Base-by-base conservation (phyloP, 2,888 invertebrate genomes). In the Acrocyrtus sp. region DNA sequence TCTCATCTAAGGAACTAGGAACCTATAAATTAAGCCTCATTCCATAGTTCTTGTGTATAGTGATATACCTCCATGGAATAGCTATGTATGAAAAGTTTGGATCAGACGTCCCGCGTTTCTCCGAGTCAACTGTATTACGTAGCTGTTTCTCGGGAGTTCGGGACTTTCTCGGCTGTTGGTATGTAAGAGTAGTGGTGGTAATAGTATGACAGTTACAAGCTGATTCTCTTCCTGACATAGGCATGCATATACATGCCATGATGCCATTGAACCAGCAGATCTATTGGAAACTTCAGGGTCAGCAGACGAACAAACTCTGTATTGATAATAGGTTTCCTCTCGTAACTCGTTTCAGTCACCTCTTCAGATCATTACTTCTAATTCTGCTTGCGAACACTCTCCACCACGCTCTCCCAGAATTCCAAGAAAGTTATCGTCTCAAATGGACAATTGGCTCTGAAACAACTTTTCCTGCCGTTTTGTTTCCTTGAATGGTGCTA, bases 241-340 rank as follows among this genome's bases (percentile, higher is more conserved):
- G 48, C 39, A 53, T 24, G 41, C 41, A 57, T 57, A 57, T 66
- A 43, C 66, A 66, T 67, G 72, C 72, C 72, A 72, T 53, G 65
- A 66, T 67, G 72, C 72, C 72, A 72, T 53, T 72, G 72, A 72
- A 72, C 72, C 63, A 60, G 29, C 72, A 72, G 43, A 60, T 26
- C 72, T 58, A 72, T 47, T 66, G 56, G 29, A 54, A 65, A 65
- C 72, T 72, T 72, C 72, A 72, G 72, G 72, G 72, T 72, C 72
- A 72, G 60, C 58, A 66, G 58, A 60, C 65, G 22, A 66, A 45
- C 58, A 67, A 67, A 67, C 48, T 50, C n/a, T 66, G 48, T 26
- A 22, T 22, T 45, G 53, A 29, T 41, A 34, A 34, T 5, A 21
- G 19, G 26, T 3, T 53, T 45, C 45, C 45, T 50, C 50, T 54